A percentile compares a stretch with the other conserved stretches of the same genome.
Evolutionary conservation across 2,888 invertebrate genomes (phyloP).

Genomic region (Drosophila melanocephala): DNA sequence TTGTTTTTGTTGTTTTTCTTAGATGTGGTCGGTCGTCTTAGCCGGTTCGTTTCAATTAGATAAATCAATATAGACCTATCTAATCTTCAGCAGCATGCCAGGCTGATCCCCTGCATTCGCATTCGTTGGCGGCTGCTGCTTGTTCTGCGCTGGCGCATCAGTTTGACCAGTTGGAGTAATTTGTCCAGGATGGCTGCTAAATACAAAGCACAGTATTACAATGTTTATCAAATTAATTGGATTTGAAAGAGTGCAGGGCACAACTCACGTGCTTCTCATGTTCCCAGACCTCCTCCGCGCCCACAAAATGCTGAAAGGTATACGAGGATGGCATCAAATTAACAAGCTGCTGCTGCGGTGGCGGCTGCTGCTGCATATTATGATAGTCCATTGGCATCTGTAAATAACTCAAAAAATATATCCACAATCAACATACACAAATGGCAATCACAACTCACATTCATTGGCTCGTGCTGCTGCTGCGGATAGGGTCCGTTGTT

Average conservation of each 20-base stretch:
- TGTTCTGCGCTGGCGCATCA: constrained; percentile 64
- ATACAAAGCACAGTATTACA: background rate
- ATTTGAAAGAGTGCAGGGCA: background rate
- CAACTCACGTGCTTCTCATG: constrained; percentile 85
- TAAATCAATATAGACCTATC: background rate
- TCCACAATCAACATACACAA: background rate
- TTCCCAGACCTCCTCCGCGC: constrained; percentile 84
- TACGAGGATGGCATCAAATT: constrained; percentile 83
- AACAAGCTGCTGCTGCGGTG: constrained; percentile 70
- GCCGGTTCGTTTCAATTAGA: constrained; percentile 16
- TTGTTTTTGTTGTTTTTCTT: constrained; percentile 20
- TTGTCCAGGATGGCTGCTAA: constrained; percentile 83
- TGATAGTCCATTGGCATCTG: constrained; percentile 85
- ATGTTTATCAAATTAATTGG: background rate
- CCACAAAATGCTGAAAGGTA: constrained; percentile 83
- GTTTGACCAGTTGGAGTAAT: constrained; percentile 83
- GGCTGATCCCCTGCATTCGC: constrained; percentile 21
- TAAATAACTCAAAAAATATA: background rate
- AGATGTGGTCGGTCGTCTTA: background rate
- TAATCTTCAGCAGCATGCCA: constrained; percentile 24
- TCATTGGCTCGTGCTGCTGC: constrained; percentile 83
- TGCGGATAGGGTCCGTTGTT: constrained; percentile 75
- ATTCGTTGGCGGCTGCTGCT: constrained; percentile 21
- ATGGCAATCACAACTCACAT: constrained; percentile 51
- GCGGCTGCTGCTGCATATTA: constrained; percentile 78